Base-by-base conservation (phyloP, 2,113 vertebrate genomes). In the Rhabdomys dilectus region DNA sequence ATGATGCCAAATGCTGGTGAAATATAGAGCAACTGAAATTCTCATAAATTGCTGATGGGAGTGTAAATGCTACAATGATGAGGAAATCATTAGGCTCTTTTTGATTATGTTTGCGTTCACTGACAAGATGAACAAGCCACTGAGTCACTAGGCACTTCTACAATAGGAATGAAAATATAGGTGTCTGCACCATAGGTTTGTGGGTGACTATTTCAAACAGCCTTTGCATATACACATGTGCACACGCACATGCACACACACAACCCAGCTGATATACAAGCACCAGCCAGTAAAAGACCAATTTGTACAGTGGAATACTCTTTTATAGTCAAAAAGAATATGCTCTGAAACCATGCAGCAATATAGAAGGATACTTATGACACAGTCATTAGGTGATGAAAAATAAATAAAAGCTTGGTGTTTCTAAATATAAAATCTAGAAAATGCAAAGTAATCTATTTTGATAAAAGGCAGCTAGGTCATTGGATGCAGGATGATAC, bases 81-180 rank as follows among this genome's bases (percentile, higher is more conserved):
- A 78, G 90, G 48, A 91, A 77, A 80, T 36, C 66, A 56, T 36
- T 62, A 56, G 39, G 72, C 15, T 81, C 42, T 36, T 91, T 91
- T 88, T 81, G 66, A 70, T 94, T 58, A 82, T 58, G 21, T 86
- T 85, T 80, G 84, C 88, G 45, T 73, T 45, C 68, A 85, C 45
- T 31, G 53, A 62, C 42, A 51, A 9, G 21, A 77, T 10, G 36
- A 91, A 90, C 70, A 21, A 68, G 56, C 15, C 36, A 53, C 48
- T 84, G 29, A 64, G 66, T 51, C 88, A 45, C 24, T 62, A 84
- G 70, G 36, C 53, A 42, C 7, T 91, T 68, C 84, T 58, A 39
- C 75, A 53, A 62, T 26, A 58, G 36, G 7, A 76, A 62, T 75
- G 75, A 82, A 93, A 95, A 64, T 36, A 42, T 36, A 68, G 64